phyloP scores from a whole-genome alignment of 2,888 invertebrate species.

The Tridacna crocea region DNA sequence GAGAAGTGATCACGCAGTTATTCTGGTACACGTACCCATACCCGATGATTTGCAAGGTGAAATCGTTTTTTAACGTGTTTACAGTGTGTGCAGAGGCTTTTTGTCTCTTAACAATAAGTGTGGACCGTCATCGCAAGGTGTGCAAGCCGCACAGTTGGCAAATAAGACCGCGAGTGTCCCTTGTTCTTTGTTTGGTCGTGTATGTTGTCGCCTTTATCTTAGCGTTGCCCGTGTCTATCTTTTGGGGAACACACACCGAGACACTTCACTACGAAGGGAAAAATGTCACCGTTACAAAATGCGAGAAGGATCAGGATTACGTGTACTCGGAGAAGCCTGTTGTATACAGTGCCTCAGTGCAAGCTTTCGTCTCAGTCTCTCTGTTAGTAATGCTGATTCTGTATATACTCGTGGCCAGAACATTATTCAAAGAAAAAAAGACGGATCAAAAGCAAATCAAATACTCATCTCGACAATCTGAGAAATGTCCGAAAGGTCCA shows the following conservation, averaged over 20 bases:
- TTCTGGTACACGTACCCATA: constrained; percentile 53
- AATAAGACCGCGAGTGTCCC: constrained; percentile 28
- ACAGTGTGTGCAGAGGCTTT: constrained; percentile 64
- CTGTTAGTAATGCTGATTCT: constrained; percentile 40
- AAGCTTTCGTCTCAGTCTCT: constrained; percentile 31
- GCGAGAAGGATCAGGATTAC: constrained; percentile 46
- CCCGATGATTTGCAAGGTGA: constrained; percentile 45
- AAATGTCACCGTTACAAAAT: constrained; percentile 41
- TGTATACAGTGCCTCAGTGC: constrained; percentile 22
- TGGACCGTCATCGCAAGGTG: constrained; percentile 73
- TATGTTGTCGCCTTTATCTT: constrained; percentile 34
- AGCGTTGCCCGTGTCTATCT: constrained; percentile 43
- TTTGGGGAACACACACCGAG: constrained; percentile 52
- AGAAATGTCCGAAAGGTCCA: not conserved
- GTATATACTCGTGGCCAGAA: constrained; percentile 43
- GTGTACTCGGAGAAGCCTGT: constrained; percentile 26
- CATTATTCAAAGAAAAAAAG: constrained; percentile 8
- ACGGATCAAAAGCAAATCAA: not conserved
- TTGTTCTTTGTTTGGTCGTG: constrained; percentile 29
- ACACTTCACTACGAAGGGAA: not conserved
- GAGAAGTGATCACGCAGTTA: constrained; percentile 52
- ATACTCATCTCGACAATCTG: not conserved
- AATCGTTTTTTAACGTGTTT: constrained; percentile 61
- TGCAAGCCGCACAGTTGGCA: constrained; percentile 67
- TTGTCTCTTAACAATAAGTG: constrained; percentile 67